Evolutionary conservation across 1,140 invertebrate genomes (phyloP).

Genomic region (Drosophila bifasciata): DNA sequence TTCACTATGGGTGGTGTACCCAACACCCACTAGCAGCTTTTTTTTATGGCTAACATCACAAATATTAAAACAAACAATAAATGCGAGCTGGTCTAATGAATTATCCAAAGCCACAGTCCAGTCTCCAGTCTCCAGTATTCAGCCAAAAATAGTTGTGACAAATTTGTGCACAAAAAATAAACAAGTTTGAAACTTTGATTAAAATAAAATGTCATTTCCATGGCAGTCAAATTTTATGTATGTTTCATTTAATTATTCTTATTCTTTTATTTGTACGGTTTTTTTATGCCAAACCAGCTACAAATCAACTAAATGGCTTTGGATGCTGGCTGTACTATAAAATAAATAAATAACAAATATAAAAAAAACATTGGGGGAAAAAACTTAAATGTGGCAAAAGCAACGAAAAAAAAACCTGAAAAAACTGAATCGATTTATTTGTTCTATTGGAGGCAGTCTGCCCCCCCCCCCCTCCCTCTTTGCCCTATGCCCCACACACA

Average conservation of each 20-base stretch:
- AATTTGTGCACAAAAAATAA: too few relatives aligned
- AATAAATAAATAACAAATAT: background rate
- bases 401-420: slow-evolving; percentile 34
- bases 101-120: too few relatives aligned
- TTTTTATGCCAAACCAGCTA: slow-evolving; percentile 9
- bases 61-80: too few relatives aligned
- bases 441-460: slow-evolving; percentile 60
- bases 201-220: slow-evolving; percentile 37
- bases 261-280: slow-evolving; percentile 24
- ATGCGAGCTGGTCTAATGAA: too few relatives aligned
- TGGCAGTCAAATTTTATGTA: slow-evolving; percentile 25
- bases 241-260: slow-evolving; percentile 41
- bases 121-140: too few relatives aligned
- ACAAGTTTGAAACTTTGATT: slow-evolving; percentile 43
- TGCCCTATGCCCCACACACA: slow-evolving; percentile 29
- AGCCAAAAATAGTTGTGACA: too few relatives aligned
- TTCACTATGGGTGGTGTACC: too few relatives aligned
- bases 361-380: slow-evolving; percentile 13
- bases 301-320: slow-evolving; percentile 47
- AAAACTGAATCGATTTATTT: slow-evolving; percentile 77
- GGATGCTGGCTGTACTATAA: background rate
- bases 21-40: too few relatives aligned
- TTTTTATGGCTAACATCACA: too few relatives aligned
- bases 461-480: slow-evolving; percentile 17
- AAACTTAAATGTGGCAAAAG: slow-evolving; percentile 14